Percentiles rank a stretch among this genome's conserved stretches.
Conservation (phyloP, 1,140 invertebrate genomes). For the Caenorhabditis tropicalis region DNA sequence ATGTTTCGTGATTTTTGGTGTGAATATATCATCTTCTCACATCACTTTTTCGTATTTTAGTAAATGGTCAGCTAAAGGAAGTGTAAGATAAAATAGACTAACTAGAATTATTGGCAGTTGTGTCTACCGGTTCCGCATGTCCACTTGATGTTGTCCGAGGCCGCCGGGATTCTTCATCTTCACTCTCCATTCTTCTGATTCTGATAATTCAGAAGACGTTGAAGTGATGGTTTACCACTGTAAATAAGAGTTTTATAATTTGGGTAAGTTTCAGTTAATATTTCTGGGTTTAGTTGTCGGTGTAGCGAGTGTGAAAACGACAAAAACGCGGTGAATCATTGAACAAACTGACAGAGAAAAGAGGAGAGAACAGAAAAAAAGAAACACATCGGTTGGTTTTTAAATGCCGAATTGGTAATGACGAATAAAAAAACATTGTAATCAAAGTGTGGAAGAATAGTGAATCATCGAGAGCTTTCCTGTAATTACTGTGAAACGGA, state of each 20-base stretch:
- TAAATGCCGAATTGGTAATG: background rate
- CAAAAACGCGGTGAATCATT: conserved; percentile 18
- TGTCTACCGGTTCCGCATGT: background rate
- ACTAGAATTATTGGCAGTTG: background rate
- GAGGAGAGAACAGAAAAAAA: background rate
- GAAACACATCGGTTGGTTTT: background rate
- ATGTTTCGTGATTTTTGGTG: too few relatives aligned
- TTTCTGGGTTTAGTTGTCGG: background rate
- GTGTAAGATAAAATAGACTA: background rate
- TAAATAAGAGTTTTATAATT: background rate
- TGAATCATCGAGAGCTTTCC: background rate
- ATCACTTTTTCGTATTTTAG: background rate
- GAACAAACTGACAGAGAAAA: conserved; percentile 23
- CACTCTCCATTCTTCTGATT: background rate
- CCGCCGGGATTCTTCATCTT: background rate
- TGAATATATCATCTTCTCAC: background rate
- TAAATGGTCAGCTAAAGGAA: background rate
- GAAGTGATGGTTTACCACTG: conserved; percentile 18
- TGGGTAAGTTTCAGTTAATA: background rate
- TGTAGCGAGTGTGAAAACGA: background rate
- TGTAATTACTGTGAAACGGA: too few relatives aligned
- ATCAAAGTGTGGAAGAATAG: background rate
- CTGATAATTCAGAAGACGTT: background rate
- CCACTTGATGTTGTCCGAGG: background rate
- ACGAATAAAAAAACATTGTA: background rate